Conservation (phyloP, 2,888 invertebrate species). For the Protula sp. region DNA sequence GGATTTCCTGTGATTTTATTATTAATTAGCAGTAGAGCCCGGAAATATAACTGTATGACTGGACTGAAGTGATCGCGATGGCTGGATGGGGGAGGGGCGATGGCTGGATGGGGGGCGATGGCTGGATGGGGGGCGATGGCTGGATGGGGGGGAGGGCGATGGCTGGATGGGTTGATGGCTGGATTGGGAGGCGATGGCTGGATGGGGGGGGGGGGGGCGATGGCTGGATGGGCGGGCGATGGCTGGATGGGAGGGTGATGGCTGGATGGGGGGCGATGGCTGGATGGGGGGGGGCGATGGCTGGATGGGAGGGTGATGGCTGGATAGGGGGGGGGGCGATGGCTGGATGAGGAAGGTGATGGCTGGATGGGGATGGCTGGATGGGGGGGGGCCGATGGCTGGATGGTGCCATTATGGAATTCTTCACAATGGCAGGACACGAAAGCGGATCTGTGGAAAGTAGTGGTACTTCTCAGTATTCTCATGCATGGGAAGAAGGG, state of each 20-base stretch:
- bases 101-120: too few relatives aligned
- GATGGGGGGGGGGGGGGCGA: neutral
- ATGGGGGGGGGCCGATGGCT: too few relatives aligned
- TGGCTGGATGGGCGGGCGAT: neutral
- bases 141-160: neutral
- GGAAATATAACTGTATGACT: conserved; percentile 3
- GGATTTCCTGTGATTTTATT: too few relatives aligned
- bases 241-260: neutral
- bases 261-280: neutral
- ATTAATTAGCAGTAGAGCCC: neutral
- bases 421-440: too few relatives aligned
- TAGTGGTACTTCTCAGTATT: too few relatives aligned
- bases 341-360: neutral
- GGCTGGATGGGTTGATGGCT: neutral
- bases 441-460: too few relatives aligned
- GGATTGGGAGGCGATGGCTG: neutral
- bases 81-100: neutral
- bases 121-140: neutral
- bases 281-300: neutral
- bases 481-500: too few relatives aligned
- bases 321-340: neutral
- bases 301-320: neutral
- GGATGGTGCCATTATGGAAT: too few relatives aligned
- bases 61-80: neutral
- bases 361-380: neutral